Evolutionary conservation across 2,113 vertebrate genomes (phyloP), one percentile per base, ranked within the genome.

Genomic region (Hippocampus comes): DNA sequence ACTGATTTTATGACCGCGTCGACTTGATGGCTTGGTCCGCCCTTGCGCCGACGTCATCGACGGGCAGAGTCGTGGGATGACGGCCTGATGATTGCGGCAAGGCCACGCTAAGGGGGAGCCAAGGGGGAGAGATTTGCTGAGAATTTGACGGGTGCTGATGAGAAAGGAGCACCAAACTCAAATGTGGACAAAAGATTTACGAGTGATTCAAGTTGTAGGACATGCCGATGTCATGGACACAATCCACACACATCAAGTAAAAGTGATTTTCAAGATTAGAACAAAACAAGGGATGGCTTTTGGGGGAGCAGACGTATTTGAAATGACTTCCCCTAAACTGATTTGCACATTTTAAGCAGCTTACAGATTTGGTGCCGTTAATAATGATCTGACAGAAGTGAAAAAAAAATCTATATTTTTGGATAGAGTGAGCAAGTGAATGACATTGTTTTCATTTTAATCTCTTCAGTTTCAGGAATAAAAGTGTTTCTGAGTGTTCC

Each of bases 231-330:
- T 56, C 23, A 41, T 61, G 56, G 56, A 63, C 34, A 71, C 34
- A 67, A 23, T 15, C 55, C 59, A 63, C 20, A 55, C 30, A 70
- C 46, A 38, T 27, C 34, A 30, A 7, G 53, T 59, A 67, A 74
- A 78, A 78, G 71, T 73, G 76, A 76, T 70, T 81, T 87, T 87
- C 78, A 86, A 84, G 72, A 81, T n/a, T 71, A 65, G 67, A 77
- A 88, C 83, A 78, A 78, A 81, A 71, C 65, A 79, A 76, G 85
- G 88, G 84, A 88, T 87, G 78, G 81, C 67, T 82, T 79, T n/a
- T 30, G 61, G 72, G 70, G 48, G 55, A 72, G 67, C 69, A 53
- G 72, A 49, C 82, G 80, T 86, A 43, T 48, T 78, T 76, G 74
- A 84, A 82, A 88, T 78, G 25, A 67, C 63, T 59, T 74, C 17